Base-by-base conservation (phyloP, 2,888 invertebrate species). In the Imbricaverruca yamaguchii region DNA sequence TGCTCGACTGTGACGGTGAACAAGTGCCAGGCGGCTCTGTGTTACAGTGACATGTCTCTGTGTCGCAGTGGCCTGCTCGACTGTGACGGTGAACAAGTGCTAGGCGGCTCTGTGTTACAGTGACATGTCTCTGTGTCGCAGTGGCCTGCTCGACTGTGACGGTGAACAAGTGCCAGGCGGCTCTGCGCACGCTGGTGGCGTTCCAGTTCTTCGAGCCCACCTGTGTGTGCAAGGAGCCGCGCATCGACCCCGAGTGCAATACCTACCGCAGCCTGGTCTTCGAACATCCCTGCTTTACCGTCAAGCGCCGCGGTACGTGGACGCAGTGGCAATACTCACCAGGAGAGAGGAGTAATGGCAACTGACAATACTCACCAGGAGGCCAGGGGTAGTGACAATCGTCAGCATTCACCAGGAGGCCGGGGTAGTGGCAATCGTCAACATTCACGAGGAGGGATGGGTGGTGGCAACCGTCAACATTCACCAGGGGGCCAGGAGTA, bases 181-280 rank as follows among this genome's bases (percentile, higher is more conserved):
- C 95, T 63, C 90, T 96, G 86, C 91, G 93, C 85, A 95, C 95
- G 82, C 90, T 96, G 86, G 95, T 94, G 90, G 94, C 94, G 83
- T 95, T 95, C 88, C 93, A 94, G 86, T 95, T 94, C 91, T 96
- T 96, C 90, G 93, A 93, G 87, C 95, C 95, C 85, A 95, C 95
- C 85, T 96, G 96, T 88, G 92, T 96, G 87, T 96, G 96, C 89
- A 92, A 93, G 85, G 95, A 95, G 87, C 95, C 95, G 74, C 93
- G 93, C 88, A 92, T 94, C 18, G 83, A 84, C 80, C 83, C 83
- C 25, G 82, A 83, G 81, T 84, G 84, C 59, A 83, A 84, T 81
- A 82, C 82, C 81, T 84, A 83, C 83, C 81, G 83, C 67, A 82
- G 82, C 81, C 83, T 84, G 23, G 91, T 96, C 85, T 95, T 95